Evolutionary conservation across 2,888 invertebrate species (phyloP), one percentile per base, ranked within the genome.

Genomic region (Tromatobia lineatoria): DNA sequence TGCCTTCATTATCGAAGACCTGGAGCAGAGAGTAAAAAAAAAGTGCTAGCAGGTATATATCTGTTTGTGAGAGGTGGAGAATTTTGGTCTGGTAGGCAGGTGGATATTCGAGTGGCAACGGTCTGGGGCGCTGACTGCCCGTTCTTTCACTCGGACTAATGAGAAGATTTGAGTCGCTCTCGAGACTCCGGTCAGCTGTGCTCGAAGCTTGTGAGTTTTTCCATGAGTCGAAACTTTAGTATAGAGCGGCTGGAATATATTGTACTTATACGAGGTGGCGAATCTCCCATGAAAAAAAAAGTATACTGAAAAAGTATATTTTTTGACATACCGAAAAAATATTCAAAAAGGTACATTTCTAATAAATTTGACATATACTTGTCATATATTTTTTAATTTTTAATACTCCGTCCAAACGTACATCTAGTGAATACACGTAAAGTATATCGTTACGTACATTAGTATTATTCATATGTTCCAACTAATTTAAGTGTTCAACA

Each of bases 81-180:
- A 70, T 29, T 47, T 59, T 75, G 47, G 71, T 25, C 66, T 11
- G 38, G 11, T 15, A 66, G 83, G 77, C 83, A 84, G 83, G 83
- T 84, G 83, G 70, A 80, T 64, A 71, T 52, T 80, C 76, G 69
- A 85, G 86, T 80, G 80, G 38, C 66, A 85, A 70, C 83, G 79
- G 83, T 83, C 77, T 77, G 83, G 69, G 64, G 52, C 8, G 77
- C 73, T 45, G 66, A 38, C 50, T 25, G 79, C 47, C 29, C 59
- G 76, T 73, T 74, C 77, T 70, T 70, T 57, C 64, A 69, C 74
- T 69, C 29, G 57, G 34, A 73, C 83, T 80, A 83, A 83, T 80
- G 83, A 83, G 83, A 77, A 80, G 77, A 80, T 74, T 80, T 79
- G 64, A 74, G 54, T 15, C 34, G 79, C 52, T 70, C 75, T 64